Evolutionary conservation across 2,797 vertebrate species (phyloP), one percentile per base, ranked within the genome.

Genomic region (Notamacropus eugenii): DNA sequence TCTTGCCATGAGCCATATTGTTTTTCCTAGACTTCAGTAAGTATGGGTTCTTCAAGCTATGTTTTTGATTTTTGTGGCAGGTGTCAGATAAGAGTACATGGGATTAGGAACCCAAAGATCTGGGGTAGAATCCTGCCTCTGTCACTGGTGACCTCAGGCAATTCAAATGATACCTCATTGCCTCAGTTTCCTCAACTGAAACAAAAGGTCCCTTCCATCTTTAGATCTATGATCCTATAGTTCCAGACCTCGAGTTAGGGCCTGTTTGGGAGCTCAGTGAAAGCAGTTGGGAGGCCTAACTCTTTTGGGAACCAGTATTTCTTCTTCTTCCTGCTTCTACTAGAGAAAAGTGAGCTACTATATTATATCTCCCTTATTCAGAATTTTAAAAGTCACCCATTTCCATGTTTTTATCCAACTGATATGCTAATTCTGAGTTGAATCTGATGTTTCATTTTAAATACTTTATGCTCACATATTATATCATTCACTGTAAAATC

Each of bases 301-400:
- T 96, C 92, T 58, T 92, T 55, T 54, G 82, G 74, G 50, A 93
- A 29, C 90, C 92, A 62, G n/a, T 93, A 40, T 92, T 46, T 91
- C 50, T 5, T 56, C 54, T 90, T 90, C 90, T 82, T 54, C 55
- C 90, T 82, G 29, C 54, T 46, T 19, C 12, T 93, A 2, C 11
- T 55, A 91, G 27, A n/a, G 14, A 58, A 93, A 58, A 58, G 90
- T 46, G 74, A 82, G 22, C 19, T 46, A 24, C n/a, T 82, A 40
- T 27, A 46, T 24, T 10, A 5, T 8, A 40, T 82, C 40, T 82
- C 22, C 10, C 40, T 82, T 82, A 46, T 24, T 82, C 74, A 82
- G 19, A 46, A 82, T 27, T 46, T 92, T 19, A 92, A 93, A 96
- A 96, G 31, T 93, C 31, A 94, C 59, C n/a, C 27, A 40, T 93